Evolutionary conservation across 2,888 invertebrate genomes (phyloP).

Genomic region (Nomada goodeniana): DNA sequence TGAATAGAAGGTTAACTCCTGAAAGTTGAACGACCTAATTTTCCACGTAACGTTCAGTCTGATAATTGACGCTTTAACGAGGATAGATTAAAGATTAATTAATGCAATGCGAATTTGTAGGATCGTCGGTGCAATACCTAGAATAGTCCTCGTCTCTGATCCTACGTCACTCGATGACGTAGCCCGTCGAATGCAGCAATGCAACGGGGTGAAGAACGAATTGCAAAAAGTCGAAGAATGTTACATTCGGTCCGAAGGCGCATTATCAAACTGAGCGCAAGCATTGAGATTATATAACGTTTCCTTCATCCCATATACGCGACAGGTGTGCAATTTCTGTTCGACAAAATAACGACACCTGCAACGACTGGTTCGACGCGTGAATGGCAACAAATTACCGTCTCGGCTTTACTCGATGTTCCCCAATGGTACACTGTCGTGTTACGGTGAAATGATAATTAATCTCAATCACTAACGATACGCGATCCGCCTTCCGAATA

Average conservation of each 20-base stretch:
- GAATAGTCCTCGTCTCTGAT: slow-evolving; percentile 19
- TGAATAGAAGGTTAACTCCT: slow-evolving; percentile 51
- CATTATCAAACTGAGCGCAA: neutral
- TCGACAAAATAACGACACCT: neutral
- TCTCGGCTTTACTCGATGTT: neutral
- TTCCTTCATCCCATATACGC: neutral
- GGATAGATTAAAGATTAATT: slow-evolving; percentile 62
- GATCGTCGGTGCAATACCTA: slow-evolving; percentile 12
- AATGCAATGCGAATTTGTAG: slow-evolving; percentile 45
- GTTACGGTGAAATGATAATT: slow-evolving; percentile 11
- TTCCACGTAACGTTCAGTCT: slow-evolving; percentile 11
- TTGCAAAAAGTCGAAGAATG: neutral
- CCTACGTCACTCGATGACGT: neutral
- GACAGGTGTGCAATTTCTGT: slow-evolving; percentile 15
- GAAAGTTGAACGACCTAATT: slow-evolving; percentile 61
- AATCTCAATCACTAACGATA: slow-evolving; percentile 2
- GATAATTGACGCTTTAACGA: slow-evolving; percentile 55
- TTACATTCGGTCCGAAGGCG: too few relatives aligned
- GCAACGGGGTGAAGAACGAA: neutral
- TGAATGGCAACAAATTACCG: slow-evolving; percentile 16
- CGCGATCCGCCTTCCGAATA: too few relatives aligned
- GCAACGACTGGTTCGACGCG: neutral
- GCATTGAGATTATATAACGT: slow-evolving; percentile 5
- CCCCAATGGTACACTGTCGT: neutral
- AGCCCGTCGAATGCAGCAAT: neutral